Evolutionary conservation across 2,888 invertebrate genomes (phyloP), one percentile per base, ranked within the genome.

Genomic region (Acleris laterana): DNA sequence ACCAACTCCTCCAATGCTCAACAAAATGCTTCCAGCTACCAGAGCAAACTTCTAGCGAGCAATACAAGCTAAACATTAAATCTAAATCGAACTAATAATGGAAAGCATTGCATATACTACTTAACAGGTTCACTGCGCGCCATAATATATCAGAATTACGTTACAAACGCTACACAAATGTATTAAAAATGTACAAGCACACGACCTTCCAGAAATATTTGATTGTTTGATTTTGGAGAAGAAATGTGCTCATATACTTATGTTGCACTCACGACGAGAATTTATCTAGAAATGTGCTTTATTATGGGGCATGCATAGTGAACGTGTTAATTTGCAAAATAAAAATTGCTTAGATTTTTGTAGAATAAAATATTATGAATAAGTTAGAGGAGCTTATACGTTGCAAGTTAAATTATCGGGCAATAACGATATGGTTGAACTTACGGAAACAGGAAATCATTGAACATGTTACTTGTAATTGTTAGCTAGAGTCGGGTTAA

Each of bases 1-100:
- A 90, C 85, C 80, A 58, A 66, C 38, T 66, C 58, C 76, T 90
- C 91, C 80, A 90, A 92, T 91, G 91, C 91, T 90, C 91, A 92
- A 90, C 76, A 60, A 66, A 70, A 78, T 74, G 73, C 75, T 74
- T 75, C 74, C 70, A 73, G 79, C 83, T 84, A 87, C 82, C 73
- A 69, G 60, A 69, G 56, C 59, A 46, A 67, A 78, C 68, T 75
- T 79, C 78, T 83, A 85, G 83, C 84, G 83, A 84, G 83, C 83
- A 82, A 82, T 85, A 78, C 75, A 88, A 84, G 79, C 83, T 83
- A 81, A 78, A 44, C 44, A 51, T 61, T 77, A 79, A 63, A 72
- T 83, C 82, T 84, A 85, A 78, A 74, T 75, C 71, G 68, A 77
- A 79, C 82, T 83, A 86, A 81, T 82, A 78, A 73, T 81, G 76